Base-by-base conservation (phyloP, 64 coral and sea anemone genomes). In the Trachythela sp. region DNA sequence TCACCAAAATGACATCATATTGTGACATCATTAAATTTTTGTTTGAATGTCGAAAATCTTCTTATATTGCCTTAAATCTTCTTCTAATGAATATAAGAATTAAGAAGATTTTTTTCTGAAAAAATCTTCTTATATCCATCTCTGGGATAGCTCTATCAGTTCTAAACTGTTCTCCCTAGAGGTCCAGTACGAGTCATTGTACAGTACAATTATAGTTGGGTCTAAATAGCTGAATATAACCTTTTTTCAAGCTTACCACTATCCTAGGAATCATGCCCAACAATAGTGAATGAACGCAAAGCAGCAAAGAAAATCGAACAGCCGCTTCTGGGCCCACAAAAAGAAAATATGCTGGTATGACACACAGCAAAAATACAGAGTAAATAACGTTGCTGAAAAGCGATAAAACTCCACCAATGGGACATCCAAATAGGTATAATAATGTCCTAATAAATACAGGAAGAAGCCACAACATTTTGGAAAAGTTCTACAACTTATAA, bases 261-360 rank as follows among this genome's bases (percentile, higher is more conserved):
- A 77, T 4, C 2, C 49, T 50, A 22, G 93, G 93, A 80, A 94
- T 85, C 20, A 49, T 77, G 4, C 89, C 54, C 37, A 94, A 50
- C 59, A 91, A 7, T 18, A 76, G 26, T 6, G 93, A 91, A 88
- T 94, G 93, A 41, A 94, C 13, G 48, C 89, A 91, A 8, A 94
- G 89, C 48, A 94, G 86, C 77, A 94, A 86, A 11, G 93, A 94
- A 88, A 94, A 86, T 39, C 93, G 83, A 37, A 90, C 39, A 17
- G 93, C 89, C 33, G 89, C 93, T 86, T 94, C 93, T 70, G 93
- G 70, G 40, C 93, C 93, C 85, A 38, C 90, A 80, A 70, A 94
- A 13, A 89, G 84, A 85, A 94, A 94, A 42, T 94, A 94, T 27
- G 88, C 37, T 72, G 93, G 93, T 59, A 94, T 34, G 13, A 88